Evolutionary conservation across 1,140 invertebrate species (phyloP), one percentile per base, ranked within the genome.

Genomic region (Panulirus ornatus): DNA sequence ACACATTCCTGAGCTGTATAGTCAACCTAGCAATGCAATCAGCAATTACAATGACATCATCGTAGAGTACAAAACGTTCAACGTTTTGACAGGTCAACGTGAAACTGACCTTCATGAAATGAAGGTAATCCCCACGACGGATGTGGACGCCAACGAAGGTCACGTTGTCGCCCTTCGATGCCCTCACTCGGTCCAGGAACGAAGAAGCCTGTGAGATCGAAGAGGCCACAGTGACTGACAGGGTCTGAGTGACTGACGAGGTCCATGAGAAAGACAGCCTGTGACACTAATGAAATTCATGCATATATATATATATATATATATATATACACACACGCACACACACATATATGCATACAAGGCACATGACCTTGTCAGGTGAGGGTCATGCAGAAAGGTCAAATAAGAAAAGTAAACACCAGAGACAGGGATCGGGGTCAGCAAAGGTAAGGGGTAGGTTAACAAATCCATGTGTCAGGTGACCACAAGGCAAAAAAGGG

Each of bases 71-170:
- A n/a, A n/a, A n/a, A n/a, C n/a, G n/a, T n/a, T n/a, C n/a, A n/a
- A n/a, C n/a, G n/a, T n/a, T n/a, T n/a, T n/a, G n/a, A n/a, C n/a
- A n/a, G n/a, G n/a, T n/a, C n/a, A n/a, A n/a, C n/a, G n/a, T n/a
- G n/a, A n/a, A 34, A 73, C 84, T 73, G 16, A 63, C 84, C 85
- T 88, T 42, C 16, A 66, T 44, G 27, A 30, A 79, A 2, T 19
- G 16, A 6, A 70, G 11, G 42, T 88, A 88, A 22, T 88, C 85
- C n/a, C 54, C 75, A 2, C 85, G 54, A 9, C 85, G 54, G 11
- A 88, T 54, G 40, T 88, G 85, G 9, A 88, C 30, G 11, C 85
- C 85, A 1, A 88, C 58, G 58, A 88, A 88, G 34, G 85, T 88
- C 27, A 88, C 36, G 42, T 88, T 51, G 5, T 14, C 36, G 0